Percentiles rank a stretch among this genome's conserved stretches.
phyloP scores from a whole-genome alignment of 2,113 vertebrate genomes.

The Notiomystis cincta region DNA sequence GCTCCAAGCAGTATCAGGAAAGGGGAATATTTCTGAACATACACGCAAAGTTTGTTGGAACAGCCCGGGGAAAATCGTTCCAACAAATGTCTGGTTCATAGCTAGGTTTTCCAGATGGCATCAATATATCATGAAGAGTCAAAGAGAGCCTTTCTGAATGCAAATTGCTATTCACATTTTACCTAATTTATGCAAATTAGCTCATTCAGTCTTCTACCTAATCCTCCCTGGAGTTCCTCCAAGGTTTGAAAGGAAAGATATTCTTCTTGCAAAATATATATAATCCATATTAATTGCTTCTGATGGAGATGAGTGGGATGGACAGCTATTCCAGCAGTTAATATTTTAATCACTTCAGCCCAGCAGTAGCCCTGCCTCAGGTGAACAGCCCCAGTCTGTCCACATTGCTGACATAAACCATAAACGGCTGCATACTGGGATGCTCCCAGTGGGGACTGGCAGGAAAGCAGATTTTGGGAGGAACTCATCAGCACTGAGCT shows the following conservation, averaged over 20 bases:
- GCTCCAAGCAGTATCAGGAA: not conserved
- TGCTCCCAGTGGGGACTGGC: not conserved
- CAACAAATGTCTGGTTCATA: conserved; percentile 24
- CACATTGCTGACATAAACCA: not conserved
- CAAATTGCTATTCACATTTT: conserved; percentile 64
- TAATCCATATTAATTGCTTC: conserved; percentile 70
- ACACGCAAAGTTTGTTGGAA: not conserved
- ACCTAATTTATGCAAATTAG: conserved; percentile 75
- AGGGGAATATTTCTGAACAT: conserved; percentile 1
- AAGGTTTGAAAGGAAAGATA: conserved; percentile 70
- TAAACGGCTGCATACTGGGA: fast-evolving
- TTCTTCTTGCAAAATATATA: conserved; percentile 61
- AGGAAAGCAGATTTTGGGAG: not conserved
- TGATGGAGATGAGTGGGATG: conserved; percentile 57
- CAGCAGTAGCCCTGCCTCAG: not conserved
- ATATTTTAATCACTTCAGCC: conserved; percentile 52
- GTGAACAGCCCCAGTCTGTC: not conserved
- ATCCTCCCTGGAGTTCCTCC: conserved; percentile 72
- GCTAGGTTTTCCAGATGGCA: conserved; percentile 41
- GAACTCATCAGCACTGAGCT: fast-evolving
- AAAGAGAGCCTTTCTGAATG: conserved; percentile 54
- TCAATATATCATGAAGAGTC: conserved; percentile 46
- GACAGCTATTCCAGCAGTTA: conserved; percentile 35
- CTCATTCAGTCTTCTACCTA: conserved; percentile 67
- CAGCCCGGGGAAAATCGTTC: not conserved